Percentiles rank a stretch among this genome's conserved stretches.
Evolutionary conservation across 2,113 vertebrate species (phyloP).

Genomic region (Rhynchomys soricoides): DNA sequence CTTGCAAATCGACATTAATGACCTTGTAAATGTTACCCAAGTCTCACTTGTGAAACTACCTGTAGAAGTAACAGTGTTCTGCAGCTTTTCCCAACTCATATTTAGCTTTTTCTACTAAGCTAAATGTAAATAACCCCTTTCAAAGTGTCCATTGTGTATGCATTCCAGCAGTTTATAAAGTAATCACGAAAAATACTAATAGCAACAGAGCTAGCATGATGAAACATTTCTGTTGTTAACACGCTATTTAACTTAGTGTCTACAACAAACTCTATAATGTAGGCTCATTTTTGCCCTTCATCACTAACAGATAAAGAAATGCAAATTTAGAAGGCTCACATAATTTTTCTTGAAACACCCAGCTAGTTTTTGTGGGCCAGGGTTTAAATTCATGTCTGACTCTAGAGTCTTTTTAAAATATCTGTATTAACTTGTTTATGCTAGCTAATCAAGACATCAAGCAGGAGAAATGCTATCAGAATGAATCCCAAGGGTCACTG

Average conservation of each 20-base stretch:
- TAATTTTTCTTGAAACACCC: background rate
- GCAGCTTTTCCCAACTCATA: background rate
- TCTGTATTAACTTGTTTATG: background rate
- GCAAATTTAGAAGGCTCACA: background rate
- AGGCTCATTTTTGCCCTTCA: background rate
- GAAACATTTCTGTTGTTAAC: background rate
- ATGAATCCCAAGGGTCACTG: background rate
- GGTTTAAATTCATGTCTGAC: background rate
- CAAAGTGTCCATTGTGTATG: background rate
- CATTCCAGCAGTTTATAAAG: background rate
- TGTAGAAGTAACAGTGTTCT: background rate
- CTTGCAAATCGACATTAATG: background rate
- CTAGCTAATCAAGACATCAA: conserved; percentile 16
- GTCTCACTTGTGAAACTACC: background rate
- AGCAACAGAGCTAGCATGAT: background rate
- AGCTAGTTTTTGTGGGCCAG: background rate
- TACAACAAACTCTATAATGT: background rate
- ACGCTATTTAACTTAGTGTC: background rate
- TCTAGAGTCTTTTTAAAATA: background rate
- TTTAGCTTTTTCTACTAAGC: background rate
- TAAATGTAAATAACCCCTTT: conserved; percentile 6
- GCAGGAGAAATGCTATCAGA: background rate
- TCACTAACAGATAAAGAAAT: background rate
- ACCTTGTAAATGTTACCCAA: background rate
- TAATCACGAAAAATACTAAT: background rate